A percentile compares a stretch with the other conserved stretches of the same genome.
phyloP scores from a whole-genome alignment of 2,113 vertebrate genomes.

The Dryoscopus gambensis region DNA sequence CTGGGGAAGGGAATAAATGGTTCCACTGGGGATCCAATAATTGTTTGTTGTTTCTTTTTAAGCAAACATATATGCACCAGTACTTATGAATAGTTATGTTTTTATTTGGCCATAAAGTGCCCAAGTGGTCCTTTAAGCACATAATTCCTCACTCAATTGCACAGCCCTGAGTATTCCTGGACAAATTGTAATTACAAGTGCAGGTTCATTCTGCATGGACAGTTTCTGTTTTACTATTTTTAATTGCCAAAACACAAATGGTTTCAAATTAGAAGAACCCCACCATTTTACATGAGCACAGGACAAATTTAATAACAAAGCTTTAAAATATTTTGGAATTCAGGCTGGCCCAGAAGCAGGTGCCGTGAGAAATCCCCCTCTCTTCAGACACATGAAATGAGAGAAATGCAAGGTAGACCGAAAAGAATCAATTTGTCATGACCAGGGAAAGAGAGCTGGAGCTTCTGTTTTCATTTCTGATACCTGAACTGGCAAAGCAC shows the following conservation, averaged over 20 bases:
- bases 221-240: not conserved
- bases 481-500: not conserved
- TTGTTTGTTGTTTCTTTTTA: not conserved
- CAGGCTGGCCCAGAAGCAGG: not conserved
- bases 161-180: not conserved
- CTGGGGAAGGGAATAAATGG: not conserved
- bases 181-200: not conserved
- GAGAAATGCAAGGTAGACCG: not conserved
- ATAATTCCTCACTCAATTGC: not conserved
- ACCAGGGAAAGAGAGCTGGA: not conserved
- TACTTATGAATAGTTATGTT: not conserved
- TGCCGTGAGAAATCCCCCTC: not conserved
- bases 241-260: not conserved
- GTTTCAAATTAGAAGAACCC: not conserved
- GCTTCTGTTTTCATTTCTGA: constrained; percentile 35
- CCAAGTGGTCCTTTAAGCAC: not conserved
- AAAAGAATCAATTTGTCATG: constrained; percentile 20
- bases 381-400: not conserved
- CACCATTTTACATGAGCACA: not conserved
- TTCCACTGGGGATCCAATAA: not conserved
- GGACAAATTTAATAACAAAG: not conserved
- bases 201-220: not conserved
- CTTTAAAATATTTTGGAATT: not conserved
- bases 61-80: not conserved
- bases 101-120: not conserved